Conservation (phyloP, 2,113 vertebrate genomes). For the Galbula dea region DNA sequence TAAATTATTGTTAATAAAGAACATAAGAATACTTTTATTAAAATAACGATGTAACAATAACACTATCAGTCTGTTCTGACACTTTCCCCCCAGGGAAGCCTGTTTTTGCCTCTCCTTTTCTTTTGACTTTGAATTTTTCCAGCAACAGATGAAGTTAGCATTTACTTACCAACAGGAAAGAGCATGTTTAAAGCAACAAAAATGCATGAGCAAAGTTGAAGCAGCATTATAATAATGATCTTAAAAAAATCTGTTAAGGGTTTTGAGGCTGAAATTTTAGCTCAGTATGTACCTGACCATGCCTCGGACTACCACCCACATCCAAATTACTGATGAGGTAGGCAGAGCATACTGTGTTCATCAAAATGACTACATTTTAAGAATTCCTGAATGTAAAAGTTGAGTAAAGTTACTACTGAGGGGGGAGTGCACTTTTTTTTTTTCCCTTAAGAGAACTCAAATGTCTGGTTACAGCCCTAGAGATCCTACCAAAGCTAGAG, state of each 20-base stretch:
- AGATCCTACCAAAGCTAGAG: slow-evolving; percentile 93
- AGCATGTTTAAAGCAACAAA: slow-evolving; percentile 76
- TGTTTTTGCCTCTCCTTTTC: slow-evolving; percentile 75
- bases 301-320: slow-evolving; percentile 66
- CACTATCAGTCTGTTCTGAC: slow-evolving; percentile 79
- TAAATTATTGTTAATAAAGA: slow-evolving; percentile 85
- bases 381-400: slow-evolving; percentile 78
- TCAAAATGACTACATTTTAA: slow-evolving; percentile 58
- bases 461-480: slow-evolving; percentile 84
- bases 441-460: slow-evolving; percentile 73
- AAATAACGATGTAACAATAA: slow-evolving; percentile 77
- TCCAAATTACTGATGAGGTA: slow-evolving; percentile 64
- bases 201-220: slow-evolving; percentile 74
- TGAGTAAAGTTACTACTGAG: slow-evolving; percentile 75
- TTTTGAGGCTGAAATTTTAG: slow-evolving; percentile 64
- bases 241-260: slow-evolving; percentile 21
- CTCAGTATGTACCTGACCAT: slow-evolving; percentile 35
- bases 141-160: slow-evolving; percentile 78
- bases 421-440: slow-evolving; percentile 86
- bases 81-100: slow-evolving; percentile 73
- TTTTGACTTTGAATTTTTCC: slow-evolving; percentile 72
- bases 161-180: slow-evolving; percentile 75
- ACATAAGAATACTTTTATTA: slow-evolving; percentile 81
- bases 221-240: slow-evolving; percentile 64
- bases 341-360: slow-evolving; percentile 76